Conservation (phyloP, 1,140 invertebrate genomes). For the Wasmannia auropunctata region DNA sequence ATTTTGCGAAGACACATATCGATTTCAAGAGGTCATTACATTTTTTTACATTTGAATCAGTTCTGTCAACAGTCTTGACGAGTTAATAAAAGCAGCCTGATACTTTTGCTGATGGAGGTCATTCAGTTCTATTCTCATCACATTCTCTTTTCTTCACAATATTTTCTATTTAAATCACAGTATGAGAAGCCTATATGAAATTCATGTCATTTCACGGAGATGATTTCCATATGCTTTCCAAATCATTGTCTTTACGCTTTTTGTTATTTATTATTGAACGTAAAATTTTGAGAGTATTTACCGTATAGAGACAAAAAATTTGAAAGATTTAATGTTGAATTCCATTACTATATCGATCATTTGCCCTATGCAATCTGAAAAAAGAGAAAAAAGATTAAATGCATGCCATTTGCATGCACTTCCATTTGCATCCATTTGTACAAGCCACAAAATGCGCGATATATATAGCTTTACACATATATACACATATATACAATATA, state of each 20-base stretch:
- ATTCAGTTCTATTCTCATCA: not conserved
- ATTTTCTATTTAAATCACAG: too few species aligned
- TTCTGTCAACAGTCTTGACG: not conserved
- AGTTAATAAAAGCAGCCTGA: not conserved
- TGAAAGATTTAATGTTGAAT: not conserved
- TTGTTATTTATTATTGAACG: not conserved
- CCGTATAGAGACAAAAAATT: not conserved
- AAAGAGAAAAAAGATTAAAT: constrained; percentile 40
- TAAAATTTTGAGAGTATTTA: not conserved
- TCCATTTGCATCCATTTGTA: constrained; percentile 33
- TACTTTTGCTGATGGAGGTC: not conserved
- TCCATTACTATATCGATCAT: not conserved
- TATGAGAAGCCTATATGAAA: not conserved
- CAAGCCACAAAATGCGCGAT: not conserved
- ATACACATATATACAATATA: not conserved
- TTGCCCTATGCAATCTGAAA: not conserved
- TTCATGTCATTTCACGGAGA: not conserved
- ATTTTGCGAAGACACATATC: not conserved
- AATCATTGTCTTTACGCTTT: not conserved
- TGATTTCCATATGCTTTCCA: not conserved
- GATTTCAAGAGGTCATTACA: not conserved
- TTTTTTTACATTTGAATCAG: constrained; percentile 1
- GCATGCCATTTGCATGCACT: constrained; percentile 7
- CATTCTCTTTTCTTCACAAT: not conserved
- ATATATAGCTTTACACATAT: not conserved